Evolutionary conservation across 2,888 invertebrate species (phyloP).

Genomic region (Drosophila macrospina): DNA sequence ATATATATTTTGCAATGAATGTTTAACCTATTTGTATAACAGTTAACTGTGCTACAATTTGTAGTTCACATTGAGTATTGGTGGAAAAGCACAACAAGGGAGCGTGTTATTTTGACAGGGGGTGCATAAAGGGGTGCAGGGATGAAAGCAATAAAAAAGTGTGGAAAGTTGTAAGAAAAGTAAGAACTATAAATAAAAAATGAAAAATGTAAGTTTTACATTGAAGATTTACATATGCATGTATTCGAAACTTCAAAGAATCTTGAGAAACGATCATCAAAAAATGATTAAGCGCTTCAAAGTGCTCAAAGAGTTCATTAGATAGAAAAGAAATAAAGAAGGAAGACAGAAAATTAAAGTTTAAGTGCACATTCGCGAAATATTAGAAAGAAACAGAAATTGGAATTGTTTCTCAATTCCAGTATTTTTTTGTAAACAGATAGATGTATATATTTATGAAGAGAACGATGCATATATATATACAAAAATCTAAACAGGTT

Average conservation of each 20-base stretch:
- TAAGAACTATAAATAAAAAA: not conserved
- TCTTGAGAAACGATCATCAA: too few relatives aligned
- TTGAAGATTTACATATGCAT: not conserved
- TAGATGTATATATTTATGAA: too few relatives aligned
- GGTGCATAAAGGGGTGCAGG: conserved; percentile 12
- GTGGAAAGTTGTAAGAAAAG: conserved; percentile 5
- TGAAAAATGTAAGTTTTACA: not conserved
- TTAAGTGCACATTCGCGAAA: too few relatives aligned
- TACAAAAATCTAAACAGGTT: too few relatives aligned
- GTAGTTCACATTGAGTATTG: not conserved
- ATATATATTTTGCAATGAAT: not conserved
- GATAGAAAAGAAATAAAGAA: too few relatives aligned
- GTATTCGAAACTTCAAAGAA: not conserved
- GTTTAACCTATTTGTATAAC: conserved; percentile 9
- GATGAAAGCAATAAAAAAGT: conserved; percentile 4
- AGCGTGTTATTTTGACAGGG: not conserved
- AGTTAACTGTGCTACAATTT: conserved; percentile 2
- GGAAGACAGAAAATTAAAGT: too few relatives aligned
- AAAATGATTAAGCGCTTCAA: too few relatives aligned
- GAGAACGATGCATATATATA: too few relatives aligned
- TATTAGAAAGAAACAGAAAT: too few relatives aligned
- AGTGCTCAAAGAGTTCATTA: too few relatives aligned
- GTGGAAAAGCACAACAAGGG: not conserved
- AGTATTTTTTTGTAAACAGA: too few relatives aligned
- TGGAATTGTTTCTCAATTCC: too few relatives aligned